These are phyloP conservation scores for Mastomys coucha DNA, from an alignment of 2,113 vertebrate species.

Conservation along the genomic window DNA sequence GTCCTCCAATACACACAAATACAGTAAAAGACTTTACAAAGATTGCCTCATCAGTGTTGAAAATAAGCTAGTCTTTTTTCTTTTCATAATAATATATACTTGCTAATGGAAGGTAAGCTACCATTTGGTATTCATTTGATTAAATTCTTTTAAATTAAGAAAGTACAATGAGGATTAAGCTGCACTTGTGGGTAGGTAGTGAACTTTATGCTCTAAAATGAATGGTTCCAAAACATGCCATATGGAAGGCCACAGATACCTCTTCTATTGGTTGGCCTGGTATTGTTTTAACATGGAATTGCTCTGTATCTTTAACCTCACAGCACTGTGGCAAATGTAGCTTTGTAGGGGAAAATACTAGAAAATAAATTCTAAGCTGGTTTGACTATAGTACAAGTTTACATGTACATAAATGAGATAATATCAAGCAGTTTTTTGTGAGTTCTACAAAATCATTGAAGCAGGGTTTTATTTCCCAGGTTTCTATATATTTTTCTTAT, in stretches of 20 bases:
- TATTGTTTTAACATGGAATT: neutral
- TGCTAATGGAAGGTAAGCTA: slow-evolving; percentile 7
- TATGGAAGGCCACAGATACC: neutral
- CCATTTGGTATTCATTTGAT: neutral
- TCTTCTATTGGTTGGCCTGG: neutral
- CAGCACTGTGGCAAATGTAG: neutral
- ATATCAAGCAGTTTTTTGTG: neutral
- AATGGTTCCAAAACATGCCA: neutral
- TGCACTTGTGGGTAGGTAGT: neutral
- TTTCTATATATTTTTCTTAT: neutral
- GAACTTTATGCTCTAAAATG: neutral
- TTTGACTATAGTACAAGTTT: neutral
- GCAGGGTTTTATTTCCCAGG: neutral
- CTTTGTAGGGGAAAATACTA: neutral
- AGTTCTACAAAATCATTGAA: neutral
- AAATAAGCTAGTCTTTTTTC: neutral
- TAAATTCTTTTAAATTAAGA: neutral
- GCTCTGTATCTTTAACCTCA: neutral
- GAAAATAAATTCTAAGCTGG: neutral
- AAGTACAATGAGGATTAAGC: slow-evolving; percentile 2
- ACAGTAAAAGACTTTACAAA: neutral
- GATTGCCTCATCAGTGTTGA: neutral
- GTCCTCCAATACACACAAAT: neutral
- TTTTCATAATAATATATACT: neutral
- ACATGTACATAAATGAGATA: neutral